Base-by-base conservation (phyloP, 23 tunicate genomes). In the Trididemnum miniatum region DNA sequence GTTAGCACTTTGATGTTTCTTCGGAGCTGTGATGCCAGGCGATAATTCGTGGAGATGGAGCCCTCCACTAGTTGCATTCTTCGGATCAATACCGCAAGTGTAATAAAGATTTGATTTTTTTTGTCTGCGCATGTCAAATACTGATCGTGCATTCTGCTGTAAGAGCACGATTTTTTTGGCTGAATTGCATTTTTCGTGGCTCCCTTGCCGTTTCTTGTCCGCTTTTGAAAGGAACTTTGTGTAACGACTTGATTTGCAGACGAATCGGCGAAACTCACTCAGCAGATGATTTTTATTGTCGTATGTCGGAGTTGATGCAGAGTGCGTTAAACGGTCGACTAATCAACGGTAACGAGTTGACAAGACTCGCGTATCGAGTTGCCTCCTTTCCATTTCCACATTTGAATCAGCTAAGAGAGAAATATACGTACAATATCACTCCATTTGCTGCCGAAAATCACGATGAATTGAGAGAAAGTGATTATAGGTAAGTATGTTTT, bases 371-470 rank as follows among this genome's bases (percentile, higher is more conserved):
- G 32, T 93, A 93, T 54, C 79, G 86, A 24, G 77, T 93, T 65
- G 89, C 92, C 20, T 64, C 91, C 0, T 92, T 92, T 59, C 97
- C 97, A 2, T 84, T 93, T 37, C 93, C 93, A 25, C 82, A 81
- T 38, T 76, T 93, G 77, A 77, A 78, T 31, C 88, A 93, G 59
- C 78, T 93, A 1, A 57, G 98, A 0, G 98, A 93, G 76, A 93
- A 88, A 76, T 93, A 93, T 78, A 93, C 92, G 23, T 93, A 88
- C 83, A 93, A 93, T 77, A 93, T 93, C 83, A 93, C 98, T 0
- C 98, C 98, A 0, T 93, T 93, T 57, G 91, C 81, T 79, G 88
- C 97, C 0, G 97, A 87, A 63, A 79, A 80, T 69, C 34, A 27
- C 34, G 71, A 57, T 9, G 75, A 33, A 69, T n/a, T n/a, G n/a